Evolutionary conservation across 2,113 vertebrate species (phyloP), one percentile per base, ranked within the genome.

Genomic region (Acrocephalus arundinaceus): DNA sequence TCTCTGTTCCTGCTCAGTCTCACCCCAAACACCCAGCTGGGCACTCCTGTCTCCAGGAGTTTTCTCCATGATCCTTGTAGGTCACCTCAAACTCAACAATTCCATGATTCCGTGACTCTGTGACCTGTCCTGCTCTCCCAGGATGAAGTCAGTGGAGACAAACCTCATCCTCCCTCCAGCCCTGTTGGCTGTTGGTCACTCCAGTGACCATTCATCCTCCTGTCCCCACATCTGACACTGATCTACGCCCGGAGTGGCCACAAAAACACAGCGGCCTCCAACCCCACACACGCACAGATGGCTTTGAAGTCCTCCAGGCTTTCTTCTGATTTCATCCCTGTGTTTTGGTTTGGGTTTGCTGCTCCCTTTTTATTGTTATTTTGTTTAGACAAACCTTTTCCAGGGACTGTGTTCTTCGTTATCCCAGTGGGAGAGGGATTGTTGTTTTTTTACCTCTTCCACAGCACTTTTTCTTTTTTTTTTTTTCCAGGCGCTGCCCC

Each of bases 301-400:
- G 18, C 85, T 96, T 96, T 95, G 95, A 92, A 91, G 13, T 89
- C 31, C 28, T n/a, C 41, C 25, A 48, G 46, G 15, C 54, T 79
- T 33, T 25, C 67, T 16, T 23, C 31, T 80, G 61, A 85, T 54
- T 75, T 18, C 39, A 81, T 43, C 61, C 30, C 41, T 4, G 25
- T 85, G 84, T 28, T 82, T 59, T 48, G 52, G 2, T 81, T 91
- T 83, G 82, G 5, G 57, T 86, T 72, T 80, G 58, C 41, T 89
- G 75, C 54, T 75, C 54, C 45, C 33, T 45, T 37, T 66, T 45
- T 2, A 10, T 52, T 43, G 45, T 73, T 87, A 17, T 79, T 83
- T 85, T 88, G 62, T 95, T 87, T 82, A 76, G 76, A 79, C 85
- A 55, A 67, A 77, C 25, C 54, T 94, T 85, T 81, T 33, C 67